Evolutionary conservation across 1,140 invertebrate species (phyloP), one percentile per base, ranked within the genome.

Genomic region (Leptonema lineaticorne): DNA sequence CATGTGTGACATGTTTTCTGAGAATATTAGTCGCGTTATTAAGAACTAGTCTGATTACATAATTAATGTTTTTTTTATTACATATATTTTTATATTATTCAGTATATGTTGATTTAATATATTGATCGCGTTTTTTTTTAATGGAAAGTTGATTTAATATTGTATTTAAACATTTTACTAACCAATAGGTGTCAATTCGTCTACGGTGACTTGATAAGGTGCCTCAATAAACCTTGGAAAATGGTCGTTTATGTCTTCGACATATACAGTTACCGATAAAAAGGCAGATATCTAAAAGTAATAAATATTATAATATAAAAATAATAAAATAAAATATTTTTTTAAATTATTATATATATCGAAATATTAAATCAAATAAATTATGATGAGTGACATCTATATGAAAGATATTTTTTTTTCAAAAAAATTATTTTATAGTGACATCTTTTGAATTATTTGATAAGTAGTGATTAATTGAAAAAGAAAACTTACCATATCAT

Each of bases 221-320:
- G 88, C 85, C 58, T 90, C 88, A 16, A 90, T 75, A 76, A 92
- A 92, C 74, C 84, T 78, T 0, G 90, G 90, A 0, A 86, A 82
- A 77, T 93, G 90, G 78, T 93, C 91, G 75, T 93, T 94, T 24
- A 93, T 85, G 76, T 93, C 92, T 78, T 93, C 91, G 1, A 94
- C 89, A 75, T 93, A 93, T 1, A 93, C 90, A 0, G 91, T 93
- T 33, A 93, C 88, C 11, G 90, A 92, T 6, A 94, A 78, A 74
- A 90, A 92, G n/a, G 89, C 89, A 67, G 87, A 89, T 75, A 90
- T 88, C 88, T 88, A 78, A 59, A 59, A 59, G 30, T 16, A 59
- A 16, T 59, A 27, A 59, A 30, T n/a, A n/a, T n/a, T n/a, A n/a
- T n/a, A n/a, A n/a, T n/a, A n/a, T n/a, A n/a, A 33, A 33, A 33